Evolutionary conservation across 2,888 invertebrate species (phyloP).

Genomic region (Candidula unifasciata): DNA sequence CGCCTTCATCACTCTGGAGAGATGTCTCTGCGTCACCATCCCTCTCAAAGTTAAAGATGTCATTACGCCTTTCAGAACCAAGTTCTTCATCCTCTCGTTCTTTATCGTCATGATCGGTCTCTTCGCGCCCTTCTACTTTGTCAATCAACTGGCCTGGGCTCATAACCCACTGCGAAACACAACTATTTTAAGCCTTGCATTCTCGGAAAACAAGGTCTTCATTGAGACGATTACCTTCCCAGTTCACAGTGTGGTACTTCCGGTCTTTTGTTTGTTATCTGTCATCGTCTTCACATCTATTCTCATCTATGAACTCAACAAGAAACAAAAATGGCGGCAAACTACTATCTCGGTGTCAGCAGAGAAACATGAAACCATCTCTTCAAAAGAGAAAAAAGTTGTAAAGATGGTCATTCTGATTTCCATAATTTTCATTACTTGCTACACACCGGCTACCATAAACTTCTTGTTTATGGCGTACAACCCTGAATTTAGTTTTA

Average conservation of each 20-base stretch:
- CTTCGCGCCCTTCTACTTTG: conserved; percentile 9
- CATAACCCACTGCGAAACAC: background rate
- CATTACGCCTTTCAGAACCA: background rate
- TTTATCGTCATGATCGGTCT: background rate
- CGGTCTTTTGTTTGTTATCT: background rate
- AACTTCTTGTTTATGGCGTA: background rate
- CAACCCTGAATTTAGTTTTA: conserved; percentile 9
- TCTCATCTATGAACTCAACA: background rate
- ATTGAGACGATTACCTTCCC: background rate
- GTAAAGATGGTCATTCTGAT: conserved; percentile 11
- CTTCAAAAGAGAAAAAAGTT: background rate
- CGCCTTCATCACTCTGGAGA: background rate
- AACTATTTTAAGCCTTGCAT: background rate
- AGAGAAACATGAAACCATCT: background rate
- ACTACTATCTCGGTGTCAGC: background rate
- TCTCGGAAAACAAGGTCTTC: background rate
- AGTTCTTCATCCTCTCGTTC: background rate
- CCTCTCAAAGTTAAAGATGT: conserved; percentile 3
- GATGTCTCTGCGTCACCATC: conserved; percentile 2
- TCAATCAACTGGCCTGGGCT: background rate
- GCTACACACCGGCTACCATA: background rate
- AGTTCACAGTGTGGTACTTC: background rate
- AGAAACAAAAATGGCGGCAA: background rate
- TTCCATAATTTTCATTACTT: background rate
- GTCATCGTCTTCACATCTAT: background rate